phyloP scores from a whole-genome alignment of 2,113 vertebrate genomes.

The Gymnarchus niloticus region DNA sequence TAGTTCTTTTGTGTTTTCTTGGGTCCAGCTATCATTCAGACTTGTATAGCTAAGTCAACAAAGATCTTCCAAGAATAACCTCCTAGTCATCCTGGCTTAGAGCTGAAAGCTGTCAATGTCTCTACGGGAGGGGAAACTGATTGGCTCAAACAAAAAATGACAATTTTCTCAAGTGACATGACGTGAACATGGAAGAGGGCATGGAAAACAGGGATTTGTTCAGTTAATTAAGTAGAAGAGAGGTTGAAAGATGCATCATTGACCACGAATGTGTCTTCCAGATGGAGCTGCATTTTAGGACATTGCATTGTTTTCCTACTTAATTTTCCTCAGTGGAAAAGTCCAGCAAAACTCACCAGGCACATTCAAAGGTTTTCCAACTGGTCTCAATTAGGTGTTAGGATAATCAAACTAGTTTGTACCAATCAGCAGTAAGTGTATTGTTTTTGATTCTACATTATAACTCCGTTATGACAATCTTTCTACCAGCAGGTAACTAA shows the following conservation, averaged over 20 bases:
- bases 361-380: background rate
- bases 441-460: background rate
- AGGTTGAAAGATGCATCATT: constrained; percentile 1
- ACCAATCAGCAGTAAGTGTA: background rate
- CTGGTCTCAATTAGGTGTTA: background rate
- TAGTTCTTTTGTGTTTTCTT: background rate
- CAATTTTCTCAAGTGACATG: background rate
- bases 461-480: background rate
- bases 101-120: background rate
- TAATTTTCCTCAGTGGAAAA: background rate
- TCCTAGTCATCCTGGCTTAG: background rate
- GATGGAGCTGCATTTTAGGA: background rate
- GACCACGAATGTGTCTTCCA: background rate
- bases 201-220: background rate
- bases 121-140: background rate
- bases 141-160: background rate
- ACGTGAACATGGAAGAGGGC: background rate
- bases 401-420: background rate
- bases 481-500: background rate
- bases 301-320: background rate
- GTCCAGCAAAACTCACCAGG: background rate
- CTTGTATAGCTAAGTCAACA: background rate
- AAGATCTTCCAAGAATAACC: background rate
- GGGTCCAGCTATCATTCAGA: background rate
- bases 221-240: constrained; percentile 3